Base-by-base conservation (phyloP, 2,113 vertebrate species). In the Toxostoma redivivum region DNA sequence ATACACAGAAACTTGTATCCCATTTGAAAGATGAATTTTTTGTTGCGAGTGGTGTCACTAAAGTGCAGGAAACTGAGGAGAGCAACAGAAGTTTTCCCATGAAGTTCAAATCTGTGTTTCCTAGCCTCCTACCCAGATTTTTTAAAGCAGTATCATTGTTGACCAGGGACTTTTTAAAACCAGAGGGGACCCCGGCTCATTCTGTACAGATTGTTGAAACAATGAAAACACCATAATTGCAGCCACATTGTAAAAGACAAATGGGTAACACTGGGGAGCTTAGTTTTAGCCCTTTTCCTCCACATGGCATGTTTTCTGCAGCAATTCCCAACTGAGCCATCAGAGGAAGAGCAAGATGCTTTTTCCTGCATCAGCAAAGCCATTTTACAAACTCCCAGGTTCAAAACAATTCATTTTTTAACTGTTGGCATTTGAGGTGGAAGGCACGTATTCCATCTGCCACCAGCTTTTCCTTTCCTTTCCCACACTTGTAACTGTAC, bases 211-310 rank as follows among this genome's bases (percentile, higher is more conserved):
- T 57, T 88, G 50, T 48, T 90, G 92, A 84, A 93, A 95, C 57
- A 96, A 93, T 86, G 89, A 88, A 90, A 95, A 93, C 58, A 61
- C n/a, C 50, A 20, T 94, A 96, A 96, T 82, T 94, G 83, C 85
- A 94, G 78, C 61, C 79, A 83, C 77, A 60, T 85, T 92, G 42
- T 91, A 95, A 92, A 97, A 95, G 85, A 95, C 48, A 81, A 94
- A 95, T 86, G 83, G 82, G 64, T 90, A 94, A 90, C 50, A 38
- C 83, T 53, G 47, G 58, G 37, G 81, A 95, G 60, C 44, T 87
- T 67, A 94, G 86, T 91, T 91, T 79, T 88, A 96, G 47, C 35
- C 79, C 54, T 93, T 17, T 94, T 96, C 67, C 23, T 92, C 58
- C 67, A 83, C 82, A 83, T 96, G 95, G 86, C 82, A 95, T 35